These are phyloP conservation scores for Pseudomyrmex pallidus DNA, from an alignment of 1,140 invertebrate species.

Conservation along the genomic window DNA sequence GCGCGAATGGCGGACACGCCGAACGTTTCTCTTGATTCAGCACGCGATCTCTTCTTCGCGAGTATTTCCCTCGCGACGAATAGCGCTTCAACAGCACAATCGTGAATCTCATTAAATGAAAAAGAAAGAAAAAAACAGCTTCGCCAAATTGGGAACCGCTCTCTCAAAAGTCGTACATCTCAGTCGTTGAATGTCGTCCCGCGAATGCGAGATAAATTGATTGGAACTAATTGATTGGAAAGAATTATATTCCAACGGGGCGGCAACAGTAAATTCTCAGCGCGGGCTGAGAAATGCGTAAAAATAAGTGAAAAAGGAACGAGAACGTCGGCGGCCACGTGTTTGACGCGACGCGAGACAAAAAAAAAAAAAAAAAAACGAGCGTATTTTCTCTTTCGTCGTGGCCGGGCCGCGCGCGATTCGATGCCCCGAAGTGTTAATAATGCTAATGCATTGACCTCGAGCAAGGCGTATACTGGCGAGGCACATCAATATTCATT, in stretches of 20 bases:
- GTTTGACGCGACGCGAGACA: background rate
- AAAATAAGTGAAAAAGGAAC: slow-evolving; percentile 15
- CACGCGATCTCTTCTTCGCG: background rate
- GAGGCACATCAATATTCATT: slow-evolving; percentile 80
- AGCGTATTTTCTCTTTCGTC: slow-evolving; percentile 47
- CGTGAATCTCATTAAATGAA: background rate
- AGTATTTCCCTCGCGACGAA: background rate
- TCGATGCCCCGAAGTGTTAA: slow-evolving; percentile 73
- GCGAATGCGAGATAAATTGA: too few relatives aligned
- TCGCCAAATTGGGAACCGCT: background rate
- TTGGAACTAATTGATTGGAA: background rate
- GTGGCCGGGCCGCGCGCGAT: background rate
- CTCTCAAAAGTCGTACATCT: background rate
- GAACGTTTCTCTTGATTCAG: slow-evolving; percentile 45
- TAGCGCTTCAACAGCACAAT: background rate
- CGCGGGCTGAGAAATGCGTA: background rate
- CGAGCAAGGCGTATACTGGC: slow-evolving; percentile 55
- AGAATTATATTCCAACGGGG: background rate
- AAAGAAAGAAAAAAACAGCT: slow-evolving; percentile 6
- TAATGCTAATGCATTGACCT: slow-evolving; percentile 80
- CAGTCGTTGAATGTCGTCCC: background rate
- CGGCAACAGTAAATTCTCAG: background rate
- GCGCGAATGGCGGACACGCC: slow-evolving; percentile 20
- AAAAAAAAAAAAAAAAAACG: slow-evolving; percentile 2
- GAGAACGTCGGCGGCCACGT: background rate